These are phyloP conservation scores for Piaya cayana DNA, from an alignment of 2,113 vertebrate species.

Conservation along the genomic window DNA sequence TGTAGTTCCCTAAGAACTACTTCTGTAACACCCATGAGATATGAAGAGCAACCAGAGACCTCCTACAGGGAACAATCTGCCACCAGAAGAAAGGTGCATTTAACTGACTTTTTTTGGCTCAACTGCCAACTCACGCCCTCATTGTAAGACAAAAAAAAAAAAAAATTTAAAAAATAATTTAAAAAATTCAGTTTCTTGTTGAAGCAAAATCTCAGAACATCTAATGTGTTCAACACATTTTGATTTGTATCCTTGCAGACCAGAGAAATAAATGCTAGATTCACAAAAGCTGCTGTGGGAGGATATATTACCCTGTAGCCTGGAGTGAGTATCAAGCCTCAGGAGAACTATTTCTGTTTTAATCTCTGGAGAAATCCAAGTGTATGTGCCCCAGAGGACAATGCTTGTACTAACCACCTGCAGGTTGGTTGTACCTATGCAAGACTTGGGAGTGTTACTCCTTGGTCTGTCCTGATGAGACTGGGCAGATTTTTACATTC, in stretches of 20 bases:
- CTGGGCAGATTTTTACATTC: not conserved
- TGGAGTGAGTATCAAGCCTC: not conserved
- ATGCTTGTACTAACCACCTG: not conserved
- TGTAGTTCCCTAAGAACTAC: conserved; percentile 22
- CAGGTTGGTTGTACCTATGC: not conserved
- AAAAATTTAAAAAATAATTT: not conserved
- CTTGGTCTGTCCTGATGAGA: not conserved
- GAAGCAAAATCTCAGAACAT: not conserved
- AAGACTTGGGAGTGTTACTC: not conserved
- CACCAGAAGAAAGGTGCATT: conserved; percentile 35
- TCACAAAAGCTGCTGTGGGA: not conserved
- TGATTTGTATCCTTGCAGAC: not conserved
- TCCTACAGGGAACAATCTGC: conserved; percentile 65
- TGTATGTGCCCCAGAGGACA: not conserved
- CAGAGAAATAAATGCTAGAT: not conserved
- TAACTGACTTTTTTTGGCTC: conserved; percentile 42
- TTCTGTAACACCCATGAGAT: conserved; percentile 56
- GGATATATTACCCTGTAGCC: not conserved
- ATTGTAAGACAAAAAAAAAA: not conserved
- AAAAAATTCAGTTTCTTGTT: not conserved
- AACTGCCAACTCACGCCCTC: conserved; percentile 10
- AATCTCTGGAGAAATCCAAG: not conserved
- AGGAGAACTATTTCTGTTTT: not conserved
- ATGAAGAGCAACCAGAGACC: conserved; percentile 57
- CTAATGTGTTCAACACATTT: not conserved